Base-by-base conservation (phyloP, 2,888 invertebrate genomes). In the Chrysotoxum bicinctum region DNA sequence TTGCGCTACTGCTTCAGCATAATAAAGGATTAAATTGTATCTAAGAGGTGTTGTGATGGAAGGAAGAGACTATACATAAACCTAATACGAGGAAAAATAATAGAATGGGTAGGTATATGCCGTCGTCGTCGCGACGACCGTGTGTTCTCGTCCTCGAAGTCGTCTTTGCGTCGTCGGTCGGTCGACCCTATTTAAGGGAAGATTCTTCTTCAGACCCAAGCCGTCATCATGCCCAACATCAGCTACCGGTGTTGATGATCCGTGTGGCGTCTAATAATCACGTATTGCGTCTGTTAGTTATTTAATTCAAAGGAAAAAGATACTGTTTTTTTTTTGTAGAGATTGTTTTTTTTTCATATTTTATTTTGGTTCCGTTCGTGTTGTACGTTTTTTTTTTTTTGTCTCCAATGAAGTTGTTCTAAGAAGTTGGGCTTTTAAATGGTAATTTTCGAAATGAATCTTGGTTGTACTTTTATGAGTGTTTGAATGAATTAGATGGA, bases 241-340 rank as follows among this genome's bases (percentile, higher is more conserved):
- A 74, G 83, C 83, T 83, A 78, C 83, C 78, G 83, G 83, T 83
- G 69, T 83, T 83, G 77, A 73, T 83, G 74, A 83, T 83, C 83
- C 83, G 78, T 83, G 83, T 78, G 78, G 78, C 83, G 83, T 83
- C 83, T 83, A 78, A 78, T 78, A 78, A 78, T 83, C 83, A 83
- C 83, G 83, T 83, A 77, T 60, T 54, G 66, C 68, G 72, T 82
- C 60, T 77, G 68, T 52, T 45, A 68, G 77, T 72, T 73, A 82
- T 82, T 82, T 73, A 82, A 82, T 77, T 73, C 81, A 72, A 12
- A 26, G 58, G 62, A 75, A 81, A 81, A 75, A 64, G 40, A 81
- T 48, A 80, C 7, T 73, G 37, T 64, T 69, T 62, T 56, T 54
- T 64, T 12, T 9, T 35, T 77, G 62, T 54, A 62, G 50, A 69